Base-by-base conservation (phyloP, 2,797 vertebrate genomes). In the Intellagama lesueurii region DNA sequence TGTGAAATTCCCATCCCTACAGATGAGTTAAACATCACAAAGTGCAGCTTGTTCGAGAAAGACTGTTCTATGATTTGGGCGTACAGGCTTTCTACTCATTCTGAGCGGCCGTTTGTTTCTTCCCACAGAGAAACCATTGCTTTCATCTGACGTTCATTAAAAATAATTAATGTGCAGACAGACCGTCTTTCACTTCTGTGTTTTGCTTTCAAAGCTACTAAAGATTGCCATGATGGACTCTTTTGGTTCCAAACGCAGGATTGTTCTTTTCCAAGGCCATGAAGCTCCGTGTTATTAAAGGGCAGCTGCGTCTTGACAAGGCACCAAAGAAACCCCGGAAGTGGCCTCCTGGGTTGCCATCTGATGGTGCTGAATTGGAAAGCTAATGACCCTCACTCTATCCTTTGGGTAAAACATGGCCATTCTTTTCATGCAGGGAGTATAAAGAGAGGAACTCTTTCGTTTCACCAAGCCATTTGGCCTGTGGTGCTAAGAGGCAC, bases 291-390 rank as follows among this genome's bases (percentile, higher is more conserved):
- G 87, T 92, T 90, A 91, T 94, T 92, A 92, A 95, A 89, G 95
- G 90, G 86, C 91, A 96, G 91, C 90, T 93, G 92, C 90, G 91
- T 94, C 96, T 93, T 94, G 95, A 95, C 94, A 95, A 94, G 87
- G 92, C 89, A 93, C 92, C 94, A 94, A 93, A 95, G 95, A 94
- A 95, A 95, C 94, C 93, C 92, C 93, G 92, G 93, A 93, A 64
- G 88, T 82, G 56, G 90, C 95, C 94, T 91, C 93, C 94, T 95
- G 95, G 92, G 95, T 86, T 92, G 88, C 92, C 95, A 92, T 95
- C 94, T 94, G 94, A 95, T 88, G 88, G 83, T 95, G 83, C 72
- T 0, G 2, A 95, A 93, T 95, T 89, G 92, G 93, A 94, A 94
- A 94, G 92, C 92, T 95, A 96, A 96, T 94, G 95, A 94, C 92